These are phyloP conservation scores for Cisticola juncidis DNA, from an alignment of 2,113 vertebrate genomes.

Conservation along the genomic window DNA sequence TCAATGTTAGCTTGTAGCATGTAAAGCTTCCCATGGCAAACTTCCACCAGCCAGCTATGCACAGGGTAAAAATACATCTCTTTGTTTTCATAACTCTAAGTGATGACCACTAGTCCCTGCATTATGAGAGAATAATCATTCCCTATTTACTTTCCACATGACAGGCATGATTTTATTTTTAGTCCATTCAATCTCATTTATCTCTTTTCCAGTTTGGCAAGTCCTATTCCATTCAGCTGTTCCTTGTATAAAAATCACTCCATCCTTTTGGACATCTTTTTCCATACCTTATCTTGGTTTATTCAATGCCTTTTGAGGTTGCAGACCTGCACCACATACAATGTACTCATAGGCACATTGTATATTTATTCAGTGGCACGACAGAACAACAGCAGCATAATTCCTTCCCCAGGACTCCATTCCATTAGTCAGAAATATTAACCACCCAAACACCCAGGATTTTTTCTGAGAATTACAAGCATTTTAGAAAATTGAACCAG, in stretches of 20 bases:
- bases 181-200: conserved; percentile 1
- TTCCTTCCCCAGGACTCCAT: background rate
- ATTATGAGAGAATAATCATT: conserved; percentile 18
- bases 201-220: conserved; percentile 11
- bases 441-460: background rate
- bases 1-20: background rate
- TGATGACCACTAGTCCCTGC: conserved; percentile 16
- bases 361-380: background rate
- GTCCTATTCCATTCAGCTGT: background rate
- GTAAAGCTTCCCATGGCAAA: conserved; percentile 12
- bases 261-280: background rate
- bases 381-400: background rate
- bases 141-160: conserved; percentile 35
- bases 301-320: background rate
- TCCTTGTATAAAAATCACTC: background rate
- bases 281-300: background rate
- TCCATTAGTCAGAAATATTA: conserved; percentile 8
- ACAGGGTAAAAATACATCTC: conserved; percentile 43
- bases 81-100: conserved; percentile 30
- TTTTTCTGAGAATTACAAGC: conserved; percentile 23
- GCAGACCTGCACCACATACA: background rate
- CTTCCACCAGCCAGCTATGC: background rate
- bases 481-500: conserved; percentile 34
- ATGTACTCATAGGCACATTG: background rate
- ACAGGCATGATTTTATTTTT: conserved; percentile 48